phyloP scores from a whole-genome alignment of 2,113 vertebrate species.

The Stercorarius parasiticus region DNA sequence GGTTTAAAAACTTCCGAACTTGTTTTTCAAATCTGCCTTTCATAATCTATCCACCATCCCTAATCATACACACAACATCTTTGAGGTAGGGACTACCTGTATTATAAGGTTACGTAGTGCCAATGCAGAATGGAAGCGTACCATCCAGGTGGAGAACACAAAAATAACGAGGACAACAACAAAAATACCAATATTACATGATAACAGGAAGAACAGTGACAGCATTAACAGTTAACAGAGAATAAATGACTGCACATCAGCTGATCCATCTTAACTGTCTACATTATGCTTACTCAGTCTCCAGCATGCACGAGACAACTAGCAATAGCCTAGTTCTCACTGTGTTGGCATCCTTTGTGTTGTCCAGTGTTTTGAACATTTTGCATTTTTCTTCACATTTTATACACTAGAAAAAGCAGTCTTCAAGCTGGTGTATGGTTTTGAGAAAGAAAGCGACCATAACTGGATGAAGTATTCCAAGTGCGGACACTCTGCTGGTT shows the following conservation, averaged over 20 bases:
- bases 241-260: background rate
- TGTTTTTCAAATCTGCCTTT: background rate
- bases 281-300: background rate
- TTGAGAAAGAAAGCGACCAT: background rate
- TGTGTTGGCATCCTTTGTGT: background rate
- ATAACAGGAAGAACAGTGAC: background rate
- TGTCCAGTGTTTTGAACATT: background rate
- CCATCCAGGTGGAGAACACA: background rate
- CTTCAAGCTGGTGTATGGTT: background rate
- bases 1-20: background rate
- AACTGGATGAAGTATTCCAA: background rate
- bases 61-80: background rate
- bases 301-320: background rate
- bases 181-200: background rate
- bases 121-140: background rate
- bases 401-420: background rate
- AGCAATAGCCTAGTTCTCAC: background rate
- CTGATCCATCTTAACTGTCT: background rate
- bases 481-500: background rate
- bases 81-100: background rate
- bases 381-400: background rate
- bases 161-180: background rate
- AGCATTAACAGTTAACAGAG: background rate
- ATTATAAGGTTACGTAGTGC: rapidly evolving
- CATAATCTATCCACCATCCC: background rate